Evolutionary conservation across 2,797 vertebrate genomes (phyloP).

Genomic region (Bryconaethiops microstoma): DNA sequence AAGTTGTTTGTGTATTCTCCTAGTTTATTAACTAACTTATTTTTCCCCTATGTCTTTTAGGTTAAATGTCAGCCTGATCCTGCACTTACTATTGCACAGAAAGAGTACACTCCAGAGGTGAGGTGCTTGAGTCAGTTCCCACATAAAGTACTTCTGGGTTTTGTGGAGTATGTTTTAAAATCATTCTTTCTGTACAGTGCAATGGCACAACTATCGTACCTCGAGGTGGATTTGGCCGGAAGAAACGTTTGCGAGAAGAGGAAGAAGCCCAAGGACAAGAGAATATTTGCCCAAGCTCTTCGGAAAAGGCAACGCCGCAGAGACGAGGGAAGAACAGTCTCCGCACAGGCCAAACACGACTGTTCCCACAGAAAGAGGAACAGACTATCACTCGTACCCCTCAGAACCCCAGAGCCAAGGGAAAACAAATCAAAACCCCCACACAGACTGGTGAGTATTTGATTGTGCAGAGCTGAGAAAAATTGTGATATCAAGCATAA

Average conservation of each 20-base stretch:
- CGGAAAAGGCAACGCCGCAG: constrained; percentile 65
- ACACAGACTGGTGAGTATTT: constrained; percentile 58
- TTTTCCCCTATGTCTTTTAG: constrained; percentile 52
- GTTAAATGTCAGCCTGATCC: constrained; percentile 59
- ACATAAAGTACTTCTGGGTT: background rate
- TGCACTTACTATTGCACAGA: constrained; percentile 51
- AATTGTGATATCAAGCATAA: no score
- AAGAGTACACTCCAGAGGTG: constrained; percentile 56
- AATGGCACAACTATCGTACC: constrained; percentile 40
- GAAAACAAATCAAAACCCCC: constrained; percentile 67
- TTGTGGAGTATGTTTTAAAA: background rate
- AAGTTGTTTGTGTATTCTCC: no score
- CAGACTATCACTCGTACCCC: constrained; percentile 58
- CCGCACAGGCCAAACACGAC: constrained; percentile 62
- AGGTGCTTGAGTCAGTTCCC: background rate
- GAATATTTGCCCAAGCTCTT: constrained; percentile 71
- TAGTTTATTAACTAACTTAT: constrained; percentile 13
- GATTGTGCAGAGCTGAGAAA: background rate
- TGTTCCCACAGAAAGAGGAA: constrained; percentile 59
- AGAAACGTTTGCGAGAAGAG: constrained; percentile 63
- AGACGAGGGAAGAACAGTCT: constrained; percentile 64
- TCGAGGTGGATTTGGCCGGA: constrained; percentile 65
- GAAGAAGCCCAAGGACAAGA: constrained; percentile 61
- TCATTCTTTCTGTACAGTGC: constrained; percentile 57
- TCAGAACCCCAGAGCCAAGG: constrained; percentile 67